Base-by-base conservation (phyloP, 1,140 invertebrate species). In the Lucilia sericata region DNA sequence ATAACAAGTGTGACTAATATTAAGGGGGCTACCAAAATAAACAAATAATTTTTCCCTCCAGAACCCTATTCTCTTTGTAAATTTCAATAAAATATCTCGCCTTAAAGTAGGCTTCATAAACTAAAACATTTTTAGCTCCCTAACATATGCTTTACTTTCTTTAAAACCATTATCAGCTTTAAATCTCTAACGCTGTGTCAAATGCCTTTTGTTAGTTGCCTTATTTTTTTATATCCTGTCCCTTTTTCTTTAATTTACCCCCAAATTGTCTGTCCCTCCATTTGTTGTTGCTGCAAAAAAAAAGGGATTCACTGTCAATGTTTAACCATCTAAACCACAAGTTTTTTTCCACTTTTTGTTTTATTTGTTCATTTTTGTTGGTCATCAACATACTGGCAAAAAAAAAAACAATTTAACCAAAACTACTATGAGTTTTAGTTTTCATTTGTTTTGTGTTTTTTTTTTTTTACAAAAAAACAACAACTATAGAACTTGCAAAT, bases 241-340 rank as follows among this genome's bases (percentile, higher is more conserved):
- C 5, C n/a, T n/a, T n/a, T n/a, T n/a, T n/a, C 1, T 60, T n/a
- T 14, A 0, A 14, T n/a, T 60, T 60, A 14, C 55, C 2, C 14
- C 7, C 55, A 5, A 60, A 60, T 5, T 60, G 55, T 14, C n/a
- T n/a, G 17, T 14, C 55, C 13, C 51, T 60, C 12, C 14, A n/a
- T 60, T 60, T 60, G 14, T n/a, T n/a, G 55, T 60, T 30, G 25
- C 25, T n/a, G n/a, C n/a, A n/a, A n/a, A 30, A 3, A 60, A 60
- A n/a, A 17, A n/a, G 55, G 55, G 55, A n/a, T 60, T 14, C 55
- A 5, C 3, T 60, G 55, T 60, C 55, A 60, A n/a, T 60, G 14
- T 60, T 60, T 60, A 60, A n/a, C 55, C 17, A 60, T n/a, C 55
- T n/a, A 60, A 60, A 60, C 55, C 55, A 17, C 55, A 60, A 60